phyloP scores from a whole-genome alignment of 2,797 vertebrate species.

The Cyclura pinguis region DNA sequence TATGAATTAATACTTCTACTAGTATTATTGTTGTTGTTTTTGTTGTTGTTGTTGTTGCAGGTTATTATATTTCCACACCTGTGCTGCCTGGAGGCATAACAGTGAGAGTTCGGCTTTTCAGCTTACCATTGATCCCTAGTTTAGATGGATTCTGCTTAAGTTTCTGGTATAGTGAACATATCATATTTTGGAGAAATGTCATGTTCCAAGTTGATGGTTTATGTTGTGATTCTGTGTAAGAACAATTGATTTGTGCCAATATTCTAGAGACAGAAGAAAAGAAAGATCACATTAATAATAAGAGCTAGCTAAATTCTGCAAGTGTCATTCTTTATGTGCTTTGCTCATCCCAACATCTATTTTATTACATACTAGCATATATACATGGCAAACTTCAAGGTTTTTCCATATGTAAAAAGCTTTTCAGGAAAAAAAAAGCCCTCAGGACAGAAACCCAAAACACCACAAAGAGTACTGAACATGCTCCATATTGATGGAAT shows the following conservation, averaged over 20 bases:
- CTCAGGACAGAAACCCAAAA: neutral
- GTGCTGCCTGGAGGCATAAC: slow-evolving; percentile 63
- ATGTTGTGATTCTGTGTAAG: too few species aligned
- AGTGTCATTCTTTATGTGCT: neutral
- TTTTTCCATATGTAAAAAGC: neutral
- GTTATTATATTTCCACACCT: slow-evolving; percentile 90
- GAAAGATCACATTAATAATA: neutral
- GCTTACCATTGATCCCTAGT: slow-evolving; percentile 79
- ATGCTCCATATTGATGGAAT: neutral
- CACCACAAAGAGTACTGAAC: neutral
- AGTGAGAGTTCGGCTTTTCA: slow-evolving; percentile 82
- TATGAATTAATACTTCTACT: neutral
- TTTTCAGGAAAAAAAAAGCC: too few species aligned
- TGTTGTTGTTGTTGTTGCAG: slow-evolving; percentile 71
- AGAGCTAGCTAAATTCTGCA: neutral
- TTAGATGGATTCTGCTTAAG: slow-evolving; percentile 82
- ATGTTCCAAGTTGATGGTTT: too few species aligned
- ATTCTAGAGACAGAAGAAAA: too few species aligned
- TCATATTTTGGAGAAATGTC: too few species aligned
- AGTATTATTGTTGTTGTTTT: neutral
- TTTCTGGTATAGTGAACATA: slow-evolving; percentile 86
- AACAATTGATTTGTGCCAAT: too few species aligned
- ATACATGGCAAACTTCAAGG: too few species aligned
- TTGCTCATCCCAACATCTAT: too few species aligned
- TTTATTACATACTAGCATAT: too few species aligned